These are phyloP conservation scores for Cololabis saira DNA, from an alignment of 2,113 vertebrate species.

Conservation along the genomic window DNA sequence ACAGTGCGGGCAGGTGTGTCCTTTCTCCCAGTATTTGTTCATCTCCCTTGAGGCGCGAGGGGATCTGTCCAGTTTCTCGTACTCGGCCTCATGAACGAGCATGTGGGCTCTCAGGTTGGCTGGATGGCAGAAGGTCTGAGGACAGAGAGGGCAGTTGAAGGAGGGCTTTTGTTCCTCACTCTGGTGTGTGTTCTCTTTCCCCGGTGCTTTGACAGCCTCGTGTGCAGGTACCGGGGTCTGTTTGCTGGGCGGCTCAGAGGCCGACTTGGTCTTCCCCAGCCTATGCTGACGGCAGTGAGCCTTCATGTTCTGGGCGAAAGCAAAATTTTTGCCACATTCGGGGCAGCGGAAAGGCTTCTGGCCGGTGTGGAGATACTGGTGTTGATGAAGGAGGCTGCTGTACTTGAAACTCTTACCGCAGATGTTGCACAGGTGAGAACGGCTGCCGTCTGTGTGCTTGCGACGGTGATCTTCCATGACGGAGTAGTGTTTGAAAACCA, in stretches of 20 bases:
- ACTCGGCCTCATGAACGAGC: constrained; percentile 78
- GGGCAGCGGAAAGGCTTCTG: constrained; percentile 82
- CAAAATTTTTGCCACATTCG: constrained; percentile 78
- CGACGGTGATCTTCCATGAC: constrained; percentile 89
- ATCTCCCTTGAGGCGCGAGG: constrained; percentile 31
- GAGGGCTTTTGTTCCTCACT: constrained; percentile 52
- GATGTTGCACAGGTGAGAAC: constrained; percentile 78
- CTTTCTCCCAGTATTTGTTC: constrained; percentile 57
- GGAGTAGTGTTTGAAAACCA: constrained; percentile 88
- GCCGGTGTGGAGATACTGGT: constrained; percentile 86
- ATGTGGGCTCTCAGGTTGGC: constrained; percentile 79
- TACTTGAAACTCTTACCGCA: constrained; percentile 87
- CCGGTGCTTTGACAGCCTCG: constrained; percentile 27
- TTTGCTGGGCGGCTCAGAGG: constrained; percentile 35
- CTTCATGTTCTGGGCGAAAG: constrained; percentile 83
- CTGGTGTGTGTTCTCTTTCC: constrained; percentile 70
- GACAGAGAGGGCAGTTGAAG: constrained; percentile 79
- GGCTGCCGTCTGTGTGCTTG: constrained; percentile 77
- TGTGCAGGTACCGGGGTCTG: constrained; percentile 28
- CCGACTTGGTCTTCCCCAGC: constrained; percentile 38
- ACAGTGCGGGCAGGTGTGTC: constrained; percentile 75
- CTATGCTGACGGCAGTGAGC: constrained; percentile 81
- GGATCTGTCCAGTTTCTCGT: constrained; percentile 64
- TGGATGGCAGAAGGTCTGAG: constrained; percentile 60
- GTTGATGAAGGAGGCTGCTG: constrained; percentile 86